Base-by-base conservation (phyloP, 1,140 invertebrate genomes). In the Drosophila sulfurigaster region DNA sequence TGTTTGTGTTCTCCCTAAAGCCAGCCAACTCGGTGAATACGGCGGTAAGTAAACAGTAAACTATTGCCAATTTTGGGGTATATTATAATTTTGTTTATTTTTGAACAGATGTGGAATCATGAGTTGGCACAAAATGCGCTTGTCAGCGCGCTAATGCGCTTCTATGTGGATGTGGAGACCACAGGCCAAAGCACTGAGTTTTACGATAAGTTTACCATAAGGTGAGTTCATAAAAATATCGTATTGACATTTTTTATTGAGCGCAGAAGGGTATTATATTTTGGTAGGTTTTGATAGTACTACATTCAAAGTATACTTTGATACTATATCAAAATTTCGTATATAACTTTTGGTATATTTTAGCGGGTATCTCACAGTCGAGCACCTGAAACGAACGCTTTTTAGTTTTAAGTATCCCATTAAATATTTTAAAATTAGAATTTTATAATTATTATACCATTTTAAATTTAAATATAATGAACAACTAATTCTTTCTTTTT, bases 201-300 rank as follows among this genome's bases (percentile, higher is more conserved):
- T 93, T 99, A 99, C 91, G 99, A 99, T 93, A 99, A 99, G 94
- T 99, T 99, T 93, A 98, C 98, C 8, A 99, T 99, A 89, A 95
- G 98, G 93, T 93, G 59, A 68, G 62, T 52, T 7, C 8, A n/a
- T 38, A 10, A 1, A 6, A 25, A 25, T 20, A 20, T 25, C 20
- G 4, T 25, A 25, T 25, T 25, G 20, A 25, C 3, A 25, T 4
- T 25, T 25, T 25, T 25, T 25, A 25, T 25, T 25, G 20, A 20
- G 2, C 20, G 20, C 4, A 25, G 20, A 25, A 25, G 20, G 20
- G 20, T 25, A 3, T 25, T 25, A 25, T 25, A 25, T 25, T 25
- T 25, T 25, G 20, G 20, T n/a, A n/a, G n/a, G n/a, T n/a, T n/a
- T n/a, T n/a, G n/a, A n/a, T n/a, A n/a, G n/a, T n/a, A n/a, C n/a